Base-by-base conservation (phyloP, 2,888 invertebrate genomes). In the Margaritifera margaritifera region DNA sequence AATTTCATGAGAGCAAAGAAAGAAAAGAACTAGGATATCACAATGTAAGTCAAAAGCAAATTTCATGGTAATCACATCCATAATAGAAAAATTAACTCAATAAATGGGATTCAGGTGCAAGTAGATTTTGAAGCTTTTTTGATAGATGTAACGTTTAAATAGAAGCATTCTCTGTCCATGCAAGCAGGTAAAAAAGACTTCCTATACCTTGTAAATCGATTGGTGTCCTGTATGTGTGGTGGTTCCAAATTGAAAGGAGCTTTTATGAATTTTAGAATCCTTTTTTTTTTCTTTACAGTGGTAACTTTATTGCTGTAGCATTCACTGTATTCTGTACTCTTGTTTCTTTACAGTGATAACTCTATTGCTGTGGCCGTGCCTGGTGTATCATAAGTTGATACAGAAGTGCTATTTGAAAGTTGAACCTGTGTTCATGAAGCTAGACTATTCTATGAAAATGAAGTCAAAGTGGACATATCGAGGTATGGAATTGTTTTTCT, bases 401-500 rank as follows among this genome's bases (percentile, higher is more conserved):
- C 80, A 86, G 77, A 84, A 81, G 64, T 68, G 80, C 62, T 85
- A 84, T 73, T 75, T 84, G 61, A 78, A 79, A 51, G 72, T 82
- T 77, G 85, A 86, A 70, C 86, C 86, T 63, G 75, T 85, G n/a
- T 84, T 88, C 63, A 82, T 87, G 79, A 86, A 86, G 68, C 81
- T 89, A 18, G 88, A 88, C 61, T 84, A 87, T 71, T 76, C 77
- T 19, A 73, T 81, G 5, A 81, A 81, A 71, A 71, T 77, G 31
- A 81, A 79, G 55, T 74, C 74, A 42, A 77, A 80, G 60, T 81
- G 81, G 81, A 66, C 64, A n/a, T 70, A 65, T 31, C 60, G 62
- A 53, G 62, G 72, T 72, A 62, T 42, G 31, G 0, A 42, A 42
- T 42, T 42, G 11, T 8, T 8, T 42, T 42, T 42, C 31, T 42